Base-by-base conservation (phyloP, 2,797 vertebrate genomes). In the Acestrorhynchus altus region DNA sequence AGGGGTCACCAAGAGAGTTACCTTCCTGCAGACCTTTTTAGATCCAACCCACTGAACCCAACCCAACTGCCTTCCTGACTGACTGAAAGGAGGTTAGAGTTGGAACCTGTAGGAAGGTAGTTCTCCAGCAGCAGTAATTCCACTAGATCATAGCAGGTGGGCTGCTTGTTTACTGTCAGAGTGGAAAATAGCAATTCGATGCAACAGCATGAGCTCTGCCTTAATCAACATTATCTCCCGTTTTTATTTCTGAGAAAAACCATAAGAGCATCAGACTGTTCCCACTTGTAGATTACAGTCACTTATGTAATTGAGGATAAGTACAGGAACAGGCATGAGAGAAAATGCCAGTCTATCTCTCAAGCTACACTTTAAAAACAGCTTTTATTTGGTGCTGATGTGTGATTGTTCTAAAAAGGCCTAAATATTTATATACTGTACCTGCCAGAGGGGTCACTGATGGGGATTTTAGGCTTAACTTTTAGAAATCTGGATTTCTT, bases 161-260 rank as follows among this genome's bases (percentile, higher is more conserved):
- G 69, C 39, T 65, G 70, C 56, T 69, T 73, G 52, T 56, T 69
- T 70, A 77, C 51, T 64, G 26, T 67, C 40, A 65, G 65, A 49
- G 74, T 70, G 64, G 71, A 81, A 74, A 76, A 78, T 71, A 81
- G 71, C 39, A 35, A 5, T 5, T 26, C 26, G 26, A 60, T 10
- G 26, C 40, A 42, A 4, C n/a, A 42, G 61, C 39, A 6, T 22
- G 39, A 64, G 39, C 10, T 22, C 22, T 56, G 13, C 52, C 35
- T 42, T 22, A 64, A 64, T 42, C 61, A 64, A 42, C 61, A 64
- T 42, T 64, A 64, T 42, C 61, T 64, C 39, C n/a, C 20, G 12
- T 42, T 64, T 35, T 42, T 39, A 42, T 22, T 64, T n/a, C 35
- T 60, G 57, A 64, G 61, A 13, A 22, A 42, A 1, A 60, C 16